Evolutionary conservation across 2,797 vertebrate species (phyloP), one percentile per base, ranked within the genome.

Genomic region (Sebastes glaucus): DNA sequence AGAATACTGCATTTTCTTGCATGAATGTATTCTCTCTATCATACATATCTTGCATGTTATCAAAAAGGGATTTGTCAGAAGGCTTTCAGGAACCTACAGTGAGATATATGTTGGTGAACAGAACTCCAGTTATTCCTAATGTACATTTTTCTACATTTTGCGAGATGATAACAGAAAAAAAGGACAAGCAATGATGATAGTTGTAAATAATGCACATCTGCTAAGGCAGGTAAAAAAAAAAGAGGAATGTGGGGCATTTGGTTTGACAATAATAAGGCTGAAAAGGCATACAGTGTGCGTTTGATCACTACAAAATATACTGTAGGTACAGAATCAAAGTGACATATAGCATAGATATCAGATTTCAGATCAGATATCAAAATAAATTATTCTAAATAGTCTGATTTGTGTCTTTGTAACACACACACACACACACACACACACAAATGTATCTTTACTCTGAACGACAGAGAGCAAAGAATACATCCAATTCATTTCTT

Each of bases 1-100:
- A 72, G 62, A 94, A 92, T 90, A 93, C 83, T 91, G 88, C 81
- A 87, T 92, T 83, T 77, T 33, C 27, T 81, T 85, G 25, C 73
- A 46, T 74, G 78, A 42, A 67, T 67, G 42, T 69, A 55, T 82
- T 75, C 73, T 38, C 30, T 71, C 20, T 56, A 78, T 85, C 63
- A 77, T 84, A 85, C 72, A 83, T 84, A 83, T 78, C 10, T 88
- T 82, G 80, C 84, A 86, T 28, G 28, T 83, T 82, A 88, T 86
- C 46, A 92, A 94, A 88, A 87, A 35, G 33, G 16, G 16, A 77
- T 74, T 59, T 67, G 7, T 71, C 59, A 81, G 74, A 84, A 80
- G 38, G 74, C 72, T 76, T 74, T 88, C 56, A 38, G 65, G 11
- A 86, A 64, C 69, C 75, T 53, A 71, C 71, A 78, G 38, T 61